Evolutionary conservation across 2,888 invertebrate genomes (phyloP), one percentile per base, ranked within the genome.

Genomic region (Monopis laevigella): DNA sequence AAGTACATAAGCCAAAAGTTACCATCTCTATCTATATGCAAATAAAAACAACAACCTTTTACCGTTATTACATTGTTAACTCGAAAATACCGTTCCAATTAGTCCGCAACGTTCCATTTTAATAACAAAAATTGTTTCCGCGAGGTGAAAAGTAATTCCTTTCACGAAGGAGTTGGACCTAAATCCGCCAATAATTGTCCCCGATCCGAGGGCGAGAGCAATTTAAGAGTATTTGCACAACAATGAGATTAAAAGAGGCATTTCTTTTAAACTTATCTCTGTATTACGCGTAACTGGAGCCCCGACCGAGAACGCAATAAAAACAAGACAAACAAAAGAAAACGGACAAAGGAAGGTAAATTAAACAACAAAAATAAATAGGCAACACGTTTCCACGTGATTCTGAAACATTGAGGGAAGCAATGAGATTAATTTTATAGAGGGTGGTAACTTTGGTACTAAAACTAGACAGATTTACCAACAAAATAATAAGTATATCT

Each of bases 351-450:
- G 53, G 52, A 52, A 65, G 55, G 59, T 60, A 63, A 64, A 65
- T 69, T 69, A 62, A 65, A 64, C 54, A 58, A 54, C 54, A 56
- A 62, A 60, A 63, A 60, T 58, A 62, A 63, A 66, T 58, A 60
- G 52, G 49, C 51, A 53, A 50, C 59, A 59, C 58, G 54, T 58
- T 63, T 57, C 46, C 54, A 54, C 51, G 54, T 53, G 56, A 63
- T 61, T 62, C 51, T 57, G 59, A 54, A 51, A 51, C n/a, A n/a
- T 13, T 8, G 18, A 34, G 7, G 34, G n/a, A 1, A 24, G 17
- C 39, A 39, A 24, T 7, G 29, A 14, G 29, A 30, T 16, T 10
- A 30, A 16, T 3, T 10, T 12, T 6, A 2, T 11, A 7, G 2
- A 29, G 12, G 29, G 13, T 29, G 7, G 8, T 30, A 13, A 30